Evolutionary conservation across 2,888 invertebrate species (phyloP).

Genomic region (Stenolophus ochropezus): DNA sequence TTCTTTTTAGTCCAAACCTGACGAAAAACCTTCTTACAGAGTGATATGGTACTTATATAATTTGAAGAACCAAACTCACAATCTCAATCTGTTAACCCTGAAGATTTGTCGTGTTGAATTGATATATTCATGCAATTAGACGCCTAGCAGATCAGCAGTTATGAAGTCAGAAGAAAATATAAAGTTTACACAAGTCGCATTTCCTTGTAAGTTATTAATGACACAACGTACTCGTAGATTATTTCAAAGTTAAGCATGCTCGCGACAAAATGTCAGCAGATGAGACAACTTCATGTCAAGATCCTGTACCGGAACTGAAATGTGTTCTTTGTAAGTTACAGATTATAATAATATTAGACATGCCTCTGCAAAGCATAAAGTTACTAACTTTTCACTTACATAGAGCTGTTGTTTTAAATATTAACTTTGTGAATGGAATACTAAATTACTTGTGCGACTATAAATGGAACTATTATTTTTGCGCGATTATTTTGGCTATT

Average conservation of each 20-base stretch:
- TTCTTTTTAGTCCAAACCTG: too few relatives aligned
- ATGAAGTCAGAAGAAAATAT: not conserved
- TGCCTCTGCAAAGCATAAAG: not conserved
- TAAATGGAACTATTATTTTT: not conserved
- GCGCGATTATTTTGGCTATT: too few relatives aligned
- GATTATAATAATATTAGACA: not conserved
- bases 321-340: not conserved
- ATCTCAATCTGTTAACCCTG: too few relatives aligned
- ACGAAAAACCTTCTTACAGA: too few relatives aligned
- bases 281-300: not conserved
- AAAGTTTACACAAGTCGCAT: not conserved
- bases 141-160: not conserved
- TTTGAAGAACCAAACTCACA: too few relatives aligned
- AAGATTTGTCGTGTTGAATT: too few relatives aligned
- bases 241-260: constrained; percentile 2
- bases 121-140: too few relatives aligned
- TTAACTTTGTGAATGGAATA: not conserved
- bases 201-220: constrained; percentile 3
- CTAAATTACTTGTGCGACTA: not conserved
- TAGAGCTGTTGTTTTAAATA: not conserved
- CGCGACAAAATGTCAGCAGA: not conserved
- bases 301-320: not conserved
- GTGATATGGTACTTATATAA: too few relatives aligned
- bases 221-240: not conserved
- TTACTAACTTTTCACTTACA: not conserved